A percentile compares a stretch with the other conserved stretches of the same genome.
These are phyloP conservation scores for Thalassophryne amazonica DNA, from an alignment of 2,797 vertebrate species.

Conservation along the genomic window DNA sequence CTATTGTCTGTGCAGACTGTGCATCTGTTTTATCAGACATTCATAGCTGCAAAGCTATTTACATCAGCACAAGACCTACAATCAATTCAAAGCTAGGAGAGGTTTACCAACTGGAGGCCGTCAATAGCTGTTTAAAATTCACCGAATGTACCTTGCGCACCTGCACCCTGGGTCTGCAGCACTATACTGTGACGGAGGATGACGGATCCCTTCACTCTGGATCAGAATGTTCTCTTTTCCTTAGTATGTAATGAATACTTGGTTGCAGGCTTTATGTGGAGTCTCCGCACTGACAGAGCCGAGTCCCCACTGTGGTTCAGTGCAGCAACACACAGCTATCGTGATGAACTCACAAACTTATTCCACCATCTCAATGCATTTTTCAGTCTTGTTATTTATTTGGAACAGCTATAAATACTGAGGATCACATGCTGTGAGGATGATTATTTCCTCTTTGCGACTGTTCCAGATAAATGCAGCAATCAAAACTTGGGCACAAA, in stretches of 20 bases:
- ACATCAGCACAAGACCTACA: slow-evolving; percentile 46
- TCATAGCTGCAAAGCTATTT: slow-evolving; percentile 52
- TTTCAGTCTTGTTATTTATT: slow-evolving; percentile 4
- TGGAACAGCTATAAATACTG: slow-evolving; percentile 24
- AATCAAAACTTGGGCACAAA: slow-evolving; percentile 15
- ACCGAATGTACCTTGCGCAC: slow-evolving; percentile 43
- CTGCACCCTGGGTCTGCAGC: background rate
- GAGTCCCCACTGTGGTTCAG: no score
- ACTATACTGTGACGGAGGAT: slow-evolving; percentile 11
- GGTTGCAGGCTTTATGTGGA: no score
- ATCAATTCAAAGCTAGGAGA: slow-evolving; percentile 53
- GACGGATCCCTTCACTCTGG: slow-evolving; percentile 9
- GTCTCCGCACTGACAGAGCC: no score
- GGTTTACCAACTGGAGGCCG: slow-evolving; percentile 55
- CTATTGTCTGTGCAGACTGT: no score
- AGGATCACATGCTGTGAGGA: background rate
- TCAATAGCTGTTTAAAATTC: slow-evolving; percentile 62
- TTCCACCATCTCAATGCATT: slow-evolving; percentile 14
- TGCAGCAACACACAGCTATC: no score
- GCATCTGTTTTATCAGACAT: slow-evolving; percentile 71
- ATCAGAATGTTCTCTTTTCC: no score
- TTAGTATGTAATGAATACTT: no score
- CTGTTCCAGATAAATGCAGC: slow-evolving; percentile 20
- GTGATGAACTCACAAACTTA: no score
- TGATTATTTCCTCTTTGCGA: slow-evolving; percentile 22